A percentile compares a stretch with the other conserved stretches of the same genome.
Conservation (phyloP, 2,113 vertebrate species). For the Neodontobutis hainanensis region DNA sequence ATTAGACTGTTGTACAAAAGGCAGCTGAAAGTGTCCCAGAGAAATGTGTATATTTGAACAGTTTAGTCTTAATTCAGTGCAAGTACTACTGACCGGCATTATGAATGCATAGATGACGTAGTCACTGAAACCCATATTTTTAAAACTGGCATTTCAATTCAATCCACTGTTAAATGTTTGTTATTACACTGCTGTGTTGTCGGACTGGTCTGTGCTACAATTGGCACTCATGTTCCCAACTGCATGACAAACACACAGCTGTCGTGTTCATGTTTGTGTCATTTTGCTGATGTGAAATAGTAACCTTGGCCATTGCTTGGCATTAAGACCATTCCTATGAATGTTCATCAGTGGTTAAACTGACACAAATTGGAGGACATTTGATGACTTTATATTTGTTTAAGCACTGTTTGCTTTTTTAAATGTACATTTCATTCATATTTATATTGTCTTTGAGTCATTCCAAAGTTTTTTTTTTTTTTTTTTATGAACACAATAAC, state of each 20-base stretch:
- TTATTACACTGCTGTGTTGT: conserved; percentile 13
- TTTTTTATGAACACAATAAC: conserved; percentile 19
- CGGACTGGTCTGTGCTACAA: conserved; percentile 3
- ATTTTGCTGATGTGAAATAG: conserved; percentile 30
- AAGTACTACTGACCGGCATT: conserved; percentile 72
- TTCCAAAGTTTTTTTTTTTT: conserved; percentile 35
- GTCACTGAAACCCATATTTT: conserved; percentile 48
- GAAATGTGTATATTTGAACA: conserved; percentile 34
- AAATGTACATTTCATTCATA: conserved; percentile 15
- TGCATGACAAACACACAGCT: background rate
- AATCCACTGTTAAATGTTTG: conserved; percentile 11
- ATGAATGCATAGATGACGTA: conserved; percentile 75
- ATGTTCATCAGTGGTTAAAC: conserved; percentile 26
- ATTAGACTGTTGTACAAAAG: conserved; percentile 41
- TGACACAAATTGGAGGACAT: conserved; percentile 7
- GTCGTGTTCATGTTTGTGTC: conserved; percentile 1
- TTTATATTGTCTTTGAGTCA: conserved; percentile 30
- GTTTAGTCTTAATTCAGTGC: conserved; percentile 56
- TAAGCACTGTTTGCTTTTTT: conserved; percentile 8
- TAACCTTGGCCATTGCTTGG: conserved; percentile 14
- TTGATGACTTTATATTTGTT: conserved; percentile 22
- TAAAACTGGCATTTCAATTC: conserved; percentile 55
- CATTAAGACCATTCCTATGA: conserved; percentile 34
- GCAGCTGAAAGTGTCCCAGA: conserved; percentile 61
- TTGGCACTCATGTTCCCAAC: conserved; percentile 1